A percentile compares a stretch with the other conserved stretches of the same genome.
These are phyloP conservation scores for Theonella swinhoei DNA, from an alignment of 37 sponge, comb jelly and placozoan genomes.

Conservation along the genomic window DNA sequence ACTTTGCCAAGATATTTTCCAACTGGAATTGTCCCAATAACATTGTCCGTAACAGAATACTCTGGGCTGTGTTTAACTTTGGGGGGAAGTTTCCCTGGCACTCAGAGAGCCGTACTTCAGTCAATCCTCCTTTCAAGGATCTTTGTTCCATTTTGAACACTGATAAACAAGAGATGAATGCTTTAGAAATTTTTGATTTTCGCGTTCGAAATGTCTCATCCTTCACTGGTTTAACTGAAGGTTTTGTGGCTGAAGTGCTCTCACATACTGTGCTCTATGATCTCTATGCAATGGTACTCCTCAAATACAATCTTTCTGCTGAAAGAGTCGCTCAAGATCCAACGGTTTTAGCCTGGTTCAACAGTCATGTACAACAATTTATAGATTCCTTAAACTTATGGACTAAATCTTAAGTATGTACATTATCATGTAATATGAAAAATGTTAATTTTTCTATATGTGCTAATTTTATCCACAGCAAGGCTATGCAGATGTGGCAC, in stretches of 20 bases:
- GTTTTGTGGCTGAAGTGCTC: not conserved
- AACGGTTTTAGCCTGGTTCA: not conserved
- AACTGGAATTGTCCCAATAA: not conserved
- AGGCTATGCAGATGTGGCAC: conserved; percentile 87
- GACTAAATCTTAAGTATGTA: too few relatives aligned
- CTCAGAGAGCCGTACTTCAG: not conserved
- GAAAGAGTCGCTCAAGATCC: not conserved
- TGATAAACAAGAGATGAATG: not conserved
- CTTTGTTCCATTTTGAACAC: not conserved
- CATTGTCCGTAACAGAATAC: not conserved
- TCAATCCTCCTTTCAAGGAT: not conserved
- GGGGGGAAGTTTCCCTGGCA: not conserved
- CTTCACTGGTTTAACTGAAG: not conserved
- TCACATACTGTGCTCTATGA: not conserved
- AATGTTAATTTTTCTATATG: too few relatives aligned
- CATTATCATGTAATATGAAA: too few relatives aligned
- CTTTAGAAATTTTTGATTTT: not conserved
- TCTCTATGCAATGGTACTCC: not conserved
- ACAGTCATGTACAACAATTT: not conserved
- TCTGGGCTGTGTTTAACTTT: not conserved
- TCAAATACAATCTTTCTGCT: not conserved
- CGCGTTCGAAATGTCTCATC: not conserved
- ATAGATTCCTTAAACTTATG: too few relatives aligned
- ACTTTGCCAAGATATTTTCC: not conserved
- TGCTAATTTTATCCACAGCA: conserved; percentile 80